Evolutionary conservation across 2,113 vertebrate genomes (phyloP).

Genomic region (Nothobranchius kuhntae): DNA sequence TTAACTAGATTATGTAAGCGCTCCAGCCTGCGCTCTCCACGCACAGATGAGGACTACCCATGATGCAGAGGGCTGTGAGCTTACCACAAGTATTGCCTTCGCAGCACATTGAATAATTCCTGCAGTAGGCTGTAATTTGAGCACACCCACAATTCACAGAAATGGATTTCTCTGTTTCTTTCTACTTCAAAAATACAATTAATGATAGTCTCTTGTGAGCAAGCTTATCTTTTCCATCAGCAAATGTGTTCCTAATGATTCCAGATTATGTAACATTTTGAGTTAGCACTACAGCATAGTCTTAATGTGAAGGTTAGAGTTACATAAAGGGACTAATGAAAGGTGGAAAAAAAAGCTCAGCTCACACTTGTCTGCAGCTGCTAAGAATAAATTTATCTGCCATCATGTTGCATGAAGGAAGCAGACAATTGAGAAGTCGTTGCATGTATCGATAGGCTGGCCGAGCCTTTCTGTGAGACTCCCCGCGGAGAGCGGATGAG

Average conservation of each 20-base stretch:
- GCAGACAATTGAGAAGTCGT: conserved; percentile 25
- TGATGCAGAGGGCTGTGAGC: conserved; percentile 71
- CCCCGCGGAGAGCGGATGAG: conserved; percentile 46
- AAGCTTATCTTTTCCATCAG: conserved; percentile 24
- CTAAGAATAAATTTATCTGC: conserved; percentile 4
- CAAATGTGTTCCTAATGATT: conserved; percentile 40
- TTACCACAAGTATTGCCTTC: conserved; percentile 56
- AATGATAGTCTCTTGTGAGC: conserved; percentile 20
- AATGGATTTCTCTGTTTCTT: conserved; percentile 22
- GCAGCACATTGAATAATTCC: conserved; percentile 68
- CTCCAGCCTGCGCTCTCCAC: conserved; percentile 70
- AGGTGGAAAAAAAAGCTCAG: conserved; percentile 12
- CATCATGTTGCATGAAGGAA: conserved; percentile 18
- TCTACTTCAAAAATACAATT: conserved; percentile 25
- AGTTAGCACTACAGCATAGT: conserved; percentile 39
- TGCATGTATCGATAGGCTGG: conserved; percentile 26
- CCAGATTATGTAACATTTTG: conserved; percentile 47
- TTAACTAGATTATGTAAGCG: conserved; percentile 83
- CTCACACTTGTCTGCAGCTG: background rate
- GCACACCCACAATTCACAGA: conserved; percentile 27
- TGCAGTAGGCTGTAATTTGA: conserved; percentile 34
- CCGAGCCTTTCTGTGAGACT: conserved; percentile 42
- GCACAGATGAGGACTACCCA: conserved; percentile 71
- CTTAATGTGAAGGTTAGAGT: conserved; percentile 39
- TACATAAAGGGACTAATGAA: conserved; percentile 47